Evolutionary conservation across 2,797 vertebrate genomes (phyloP).

Genomic region (Leptoclinus maculatus): DNA sequence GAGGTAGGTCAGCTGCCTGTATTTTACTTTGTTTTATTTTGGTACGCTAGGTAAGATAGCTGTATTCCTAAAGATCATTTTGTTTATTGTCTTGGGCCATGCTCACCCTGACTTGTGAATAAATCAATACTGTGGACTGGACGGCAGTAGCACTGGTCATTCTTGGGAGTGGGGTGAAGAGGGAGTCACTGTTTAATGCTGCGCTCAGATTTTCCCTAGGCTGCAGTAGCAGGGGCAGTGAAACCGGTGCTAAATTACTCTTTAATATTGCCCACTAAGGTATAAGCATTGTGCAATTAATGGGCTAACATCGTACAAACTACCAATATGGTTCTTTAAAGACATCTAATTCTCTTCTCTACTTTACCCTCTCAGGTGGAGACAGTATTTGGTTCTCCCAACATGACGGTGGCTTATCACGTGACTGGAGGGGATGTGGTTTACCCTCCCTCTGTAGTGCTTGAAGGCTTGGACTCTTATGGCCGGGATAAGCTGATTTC

Average conservation of each 20-base stretch:
- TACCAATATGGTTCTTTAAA: neutral
- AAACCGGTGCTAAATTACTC: neutral
- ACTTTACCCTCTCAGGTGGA: conserved; percentile 77
- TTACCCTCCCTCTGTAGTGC: conserved; percentile 89
- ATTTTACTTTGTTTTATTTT: neutral
- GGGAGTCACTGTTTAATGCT: too few relatives aligned
- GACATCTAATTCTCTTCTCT: neutral
- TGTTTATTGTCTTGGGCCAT: neutral
- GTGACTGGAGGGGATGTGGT: conserved; percentile 88
- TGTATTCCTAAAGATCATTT: neutral
- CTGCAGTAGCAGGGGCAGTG: neutral
- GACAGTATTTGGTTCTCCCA: conserved; percentile 87
- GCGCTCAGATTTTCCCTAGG: too few relatives aligned
- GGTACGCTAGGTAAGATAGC: neutral
- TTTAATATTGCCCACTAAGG: neutral
- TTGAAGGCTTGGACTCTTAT: conserved; percentile 87
- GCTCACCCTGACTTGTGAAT: neutral
- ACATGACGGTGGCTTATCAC: conserved; percentile 94
- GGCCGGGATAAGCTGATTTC: conserved; percentile 90
- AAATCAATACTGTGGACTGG: neutral
- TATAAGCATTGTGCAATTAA: neutral
- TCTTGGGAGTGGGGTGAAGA: neutral
- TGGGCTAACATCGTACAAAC: neutral
- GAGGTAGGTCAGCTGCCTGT: neutral
- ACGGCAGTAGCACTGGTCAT: neutral